Percentiles rank a stretch among this genome's conserved stretches.
Conservation (phyloP, 2,113 vertebrate species). For the Anser cygnoides region DNA sequence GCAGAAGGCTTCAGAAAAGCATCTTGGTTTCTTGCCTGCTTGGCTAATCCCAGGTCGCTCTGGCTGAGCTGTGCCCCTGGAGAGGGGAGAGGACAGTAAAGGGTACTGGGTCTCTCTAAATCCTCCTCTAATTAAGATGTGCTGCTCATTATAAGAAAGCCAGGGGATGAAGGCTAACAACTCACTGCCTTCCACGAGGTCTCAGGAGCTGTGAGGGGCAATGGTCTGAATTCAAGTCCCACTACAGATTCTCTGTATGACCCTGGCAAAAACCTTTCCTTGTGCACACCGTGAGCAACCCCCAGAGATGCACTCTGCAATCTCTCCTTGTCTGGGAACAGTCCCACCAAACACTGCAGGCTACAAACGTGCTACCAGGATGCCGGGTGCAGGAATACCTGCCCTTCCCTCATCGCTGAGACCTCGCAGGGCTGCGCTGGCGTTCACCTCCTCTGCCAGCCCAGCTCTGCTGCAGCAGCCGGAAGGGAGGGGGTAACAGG, state of each 20-base stretch:
- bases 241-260: not conserved
- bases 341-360: fast-evolving
- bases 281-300: not conserved
- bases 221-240: not conserved
- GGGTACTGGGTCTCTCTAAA: not conserved
- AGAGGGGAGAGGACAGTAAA: not conserved
- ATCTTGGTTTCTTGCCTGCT: not conserved
- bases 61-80: not conserved
- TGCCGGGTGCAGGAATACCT: not conserved
- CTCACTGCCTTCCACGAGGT: not conserved
- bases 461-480: not conserved
- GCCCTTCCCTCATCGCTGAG: not conserved
- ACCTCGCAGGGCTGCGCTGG: not conserved
- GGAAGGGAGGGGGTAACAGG: not conserved
- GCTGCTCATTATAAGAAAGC: not conserved
- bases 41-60: not conserved
- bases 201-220: not conserved
- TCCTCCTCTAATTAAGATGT: not conserved
- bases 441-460: fast-evolving
- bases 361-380: fast-evolving
- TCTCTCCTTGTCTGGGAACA: not conserved
- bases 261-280: not conserved
- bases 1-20: not conserved
- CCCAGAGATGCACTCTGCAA: not conserved
- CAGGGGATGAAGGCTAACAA: not conserved